Evolutionary conservation across 2,113 vertebrate genomes (phyloP).

Genomic region (Origma solitaria): DNA sequence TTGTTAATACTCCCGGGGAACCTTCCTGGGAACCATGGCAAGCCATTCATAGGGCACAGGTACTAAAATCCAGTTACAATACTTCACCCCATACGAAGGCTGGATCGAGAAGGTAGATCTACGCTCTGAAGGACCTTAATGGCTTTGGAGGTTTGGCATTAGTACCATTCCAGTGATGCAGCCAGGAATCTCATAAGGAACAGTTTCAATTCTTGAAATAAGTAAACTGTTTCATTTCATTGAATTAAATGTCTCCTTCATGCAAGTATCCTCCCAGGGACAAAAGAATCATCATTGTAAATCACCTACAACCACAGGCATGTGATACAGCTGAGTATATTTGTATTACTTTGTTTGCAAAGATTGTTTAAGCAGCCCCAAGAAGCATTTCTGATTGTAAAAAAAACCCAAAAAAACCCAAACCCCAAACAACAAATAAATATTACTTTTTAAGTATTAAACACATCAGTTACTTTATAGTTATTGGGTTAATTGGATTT

Average conservation of each 20-base stretch:
- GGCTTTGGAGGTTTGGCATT: neutral
- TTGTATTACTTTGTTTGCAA: neutral
- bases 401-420: too few species aligned
- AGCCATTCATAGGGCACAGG: neutral
- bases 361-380: neutral
- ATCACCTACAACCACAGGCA: neutral
- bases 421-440: neutral
- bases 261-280: neutral
- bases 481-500: neutral
- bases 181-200: neutral
- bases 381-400: neutral
- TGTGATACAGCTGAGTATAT: neutral
- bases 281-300: neutral
- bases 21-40: neutral
- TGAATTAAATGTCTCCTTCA: neutral
- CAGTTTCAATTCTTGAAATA: neutral
- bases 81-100: neutral
- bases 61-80: neutral
- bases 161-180: neutral
- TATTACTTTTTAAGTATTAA: neutral
- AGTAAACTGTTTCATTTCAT: neutral
- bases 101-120: accelerated
- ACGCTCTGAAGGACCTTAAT: neutral
- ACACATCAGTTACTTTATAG: neutral
- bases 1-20: neutral